These are phyloP conservation scores for Scelioninae gen. 1 DNA, from an alignment of 2,888 invertebrate genomes.

Conservation along the genomic window DNA sequence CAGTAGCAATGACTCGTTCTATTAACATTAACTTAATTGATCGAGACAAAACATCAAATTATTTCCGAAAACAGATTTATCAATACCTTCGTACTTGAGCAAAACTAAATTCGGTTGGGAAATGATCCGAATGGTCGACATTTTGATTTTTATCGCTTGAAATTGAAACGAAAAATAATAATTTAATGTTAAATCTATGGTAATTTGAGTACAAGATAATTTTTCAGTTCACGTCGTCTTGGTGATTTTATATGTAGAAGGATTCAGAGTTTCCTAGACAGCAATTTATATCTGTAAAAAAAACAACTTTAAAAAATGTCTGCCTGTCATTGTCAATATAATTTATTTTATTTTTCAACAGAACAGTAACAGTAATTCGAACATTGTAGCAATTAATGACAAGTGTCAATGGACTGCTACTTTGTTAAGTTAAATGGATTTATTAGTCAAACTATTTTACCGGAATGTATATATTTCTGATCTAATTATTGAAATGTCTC, in stretches of 20 bases:
- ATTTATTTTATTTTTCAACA: constrained; percentile 13
- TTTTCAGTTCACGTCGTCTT: not conserved
- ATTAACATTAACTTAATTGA: no score
- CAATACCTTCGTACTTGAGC: constrained; percentile 5
- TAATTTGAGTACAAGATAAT: not conserved
- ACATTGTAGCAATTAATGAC: not conserved
- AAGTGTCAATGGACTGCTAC: not conserved
- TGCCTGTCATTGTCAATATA: constrained; percentile 11
- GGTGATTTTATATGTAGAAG: no score
- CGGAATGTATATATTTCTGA: not conserved
- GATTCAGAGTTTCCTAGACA: no score
- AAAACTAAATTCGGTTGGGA: not conserved
- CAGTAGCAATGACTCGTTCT: constrained; percentile 51
- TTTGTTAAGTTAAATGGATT: constrained; percentile 2
- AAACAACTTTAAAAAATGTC: not conserved
- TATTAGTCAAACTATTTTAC: constrained; percentile 3
- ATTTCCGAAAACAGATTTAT: not conserved
- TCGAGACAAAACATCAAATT: not conserved
- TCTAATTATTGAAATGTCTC: not conserved
- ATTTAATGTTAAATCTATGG: constrained; percentile 14
- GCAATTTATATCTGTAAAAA: no score
- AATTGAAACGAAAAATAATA: constrained; percentile 4
- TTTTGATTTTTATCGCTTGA: constrained; percentile 8
- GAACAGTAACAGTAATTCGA: not conserved
- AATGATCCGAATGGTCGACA: not conserved